Conservation (phyloP, 2,797 vertebrate species). For the Rhynchonycteris naso region DNA sequence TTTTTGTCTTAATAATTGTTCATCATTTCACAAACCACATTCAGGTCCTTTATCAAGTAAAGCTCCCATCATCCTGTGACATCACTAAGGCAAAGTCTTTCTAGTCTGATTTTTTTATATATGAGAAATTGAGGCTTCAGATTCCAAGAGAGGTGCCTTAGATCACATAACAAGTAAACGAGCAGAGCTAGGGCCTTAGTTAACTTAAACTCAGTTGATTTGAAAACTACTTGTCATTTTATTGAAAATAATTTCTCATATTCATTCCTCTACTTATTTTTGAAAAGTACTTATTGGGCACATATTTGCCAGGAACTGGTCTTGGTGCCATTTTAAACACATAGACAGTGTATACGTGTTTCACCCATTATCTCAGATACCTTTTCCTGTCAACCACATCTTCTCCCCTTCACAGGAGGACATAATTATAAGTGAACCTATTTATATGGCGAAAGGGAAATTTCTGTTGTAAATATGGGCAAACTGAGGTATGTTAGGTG, state of each 20-base stretch:
- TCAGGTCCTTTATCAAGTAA: not conserved
- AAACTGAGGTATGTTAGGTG: not conserved
- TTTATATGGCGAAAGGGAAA: not conserved
- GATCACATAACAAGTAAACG: not conserved
- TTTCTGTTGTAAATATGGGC: not conserved
- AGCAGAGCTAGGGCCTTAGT: not conserved
- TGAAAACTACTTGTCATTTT: not conserved
- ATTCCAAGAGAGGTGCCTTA: not conserved
- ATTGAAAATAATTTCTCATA: not conserved
- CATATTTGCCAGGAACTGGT: not conserved
- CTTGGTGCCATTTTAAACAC: not conserved
- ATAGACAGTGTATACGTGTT: not conserved
- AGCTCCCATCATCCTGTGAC: not conserved
- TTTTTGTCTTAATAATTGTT: not conserved
- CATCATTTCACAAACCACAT: not conserved
- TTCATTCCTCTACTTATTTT: slow-evolving; percentile 7
- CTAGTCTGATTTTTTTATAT: not conserved
- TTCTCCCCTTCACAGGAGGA: not conserved
- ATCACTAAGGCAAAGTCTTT: not conserved
- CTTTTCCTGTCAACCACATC: not conserved
- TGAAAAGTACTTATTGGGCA: not conserved
- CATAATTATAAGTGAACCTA: not conserved
- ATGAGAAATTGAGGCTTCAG: not conserved
- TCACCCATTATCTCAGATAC: not conserved
- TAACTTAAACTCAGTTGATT: slow-evolving; percentile 26